Evolutionary conservation across 2,888 invertebrate genomes (phyloP), one percentile per base, ranked within the genome.

Genomic region (Rhabditoides inermis): DNA sequence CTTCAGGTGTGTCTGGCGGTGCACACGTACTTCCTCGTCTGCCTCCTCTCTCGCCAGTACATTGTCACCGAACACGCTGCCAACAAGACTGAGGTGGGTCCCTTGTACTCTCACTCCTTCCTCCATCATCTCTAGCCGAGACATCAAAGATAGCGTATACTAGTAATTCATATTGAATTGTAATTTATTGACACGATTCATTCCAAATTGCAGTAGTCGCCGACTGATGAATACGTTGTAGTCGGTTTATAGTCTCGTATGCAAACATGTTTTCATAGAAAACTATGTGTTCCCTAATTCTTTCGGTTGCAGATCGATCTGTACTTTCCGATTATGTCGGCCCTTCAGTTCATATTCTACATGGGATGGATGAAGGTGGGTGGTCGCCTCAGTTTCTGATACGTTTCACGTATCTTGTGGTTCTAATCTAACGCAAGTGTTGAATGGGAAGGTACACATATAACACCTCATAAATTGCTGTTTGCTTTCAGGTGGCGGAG

Each of bases 361-460:
- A 71, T 73, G 61, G 73, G 73, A 37, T 73, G 73, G 73, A 68
- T 71, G 63, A 73, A 73, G 56, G 66, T 68, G 15, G 15, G 18
- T 22, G 23, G 23, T 15, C 15, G 27, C 7, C 5, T 20, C n/a
- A 5, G 3, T 3, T 5, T 10, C 40, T 49, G 32, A 7, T 32
- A 15, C 15, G n/a, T n/a, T n/a, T n/a, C n/a, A n/a, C 15, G 7
- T 15, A 10, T 32, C 15, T 32, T 32, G 7, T 32, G 10, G 7
- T 32, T 32, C 15, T 32, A n/a, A n/a, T n/a, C n/a, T n/a, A n/a
- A n/a, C n/a, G n/a, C n/a, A n/a, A n/a, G n/a, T n/a, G n/a, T n/a
- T n/a, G n/a, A n/a, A n/a, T n/a, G n/a, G n/a, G n/a, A n/a, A n/a
- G n/a, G n/a, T n/a, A n/a, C n/a, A n/a, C 32, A 10, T 32, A 7